Conservation (phyloP, 1,140 invertebrate species). For the Drosophila fuyamai region DNA sequence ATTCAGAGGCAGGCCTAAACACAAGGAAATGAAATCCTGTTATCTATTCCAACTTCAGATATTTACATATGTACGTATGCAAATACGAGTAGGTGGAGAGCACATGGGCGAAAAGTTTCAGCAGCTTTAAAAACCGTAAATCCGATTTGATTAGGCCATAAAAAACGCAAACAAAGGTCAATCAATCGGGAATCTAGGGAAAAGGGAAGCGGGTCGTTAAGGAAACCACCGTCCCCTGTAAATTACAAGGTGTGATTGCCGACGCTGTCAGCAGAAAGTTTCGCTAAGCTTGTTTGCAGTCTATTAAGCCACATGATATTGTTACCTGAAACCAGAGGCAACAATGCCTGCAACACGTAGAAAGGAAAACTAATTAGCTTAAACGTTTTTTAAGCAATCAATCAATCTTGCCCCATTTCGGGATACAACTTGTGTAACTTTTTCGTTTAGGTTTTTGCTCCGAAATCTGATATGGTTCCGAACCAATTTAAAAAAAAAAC, state of each 20-base stretch:
- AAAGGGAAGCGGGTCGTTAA: not conserved
- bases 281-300: conserved; percentile 47
- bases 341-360: conserved; percentile 10
- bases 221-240: not conserved
- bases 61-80: conserved; percentile 54
- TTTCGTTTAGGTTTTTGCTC: not conserved
- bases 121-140: conserved; percentile 55
- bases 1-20: conserved; percentile 24
- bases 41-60: conserved; percentile 53
- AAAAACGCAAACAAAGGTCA: conserved; percentile 29
- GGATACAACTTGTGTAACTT: conserved; percentile 18
- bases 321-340: conserved; percentile 39
- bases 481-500: conserved; percentile 1
- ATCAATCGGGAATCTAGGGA: conserved; percentile 9
- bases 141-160: conserved; percentile 47
- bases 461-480: conserved; percentile 18
- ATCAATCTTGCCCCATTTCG: conserved; percentile 28
- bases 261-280: conserved; percentile 42
- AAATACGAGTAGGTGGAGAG: conserved; percentile 41
- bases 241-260: conserved; percentile 41
- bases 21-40: conserved; percentile 45
- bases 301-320: conserved; percentile 51
- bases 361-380: conserved; percentile 58
- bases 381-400: conserved; percentile 32
- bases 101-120: conserved; percentile 34